These are phyloP conservation scores for Motacilla tschutschensis DNA, from an alignment of 2,113 vertebrate species.

Conservation along the genomic window DNA sequence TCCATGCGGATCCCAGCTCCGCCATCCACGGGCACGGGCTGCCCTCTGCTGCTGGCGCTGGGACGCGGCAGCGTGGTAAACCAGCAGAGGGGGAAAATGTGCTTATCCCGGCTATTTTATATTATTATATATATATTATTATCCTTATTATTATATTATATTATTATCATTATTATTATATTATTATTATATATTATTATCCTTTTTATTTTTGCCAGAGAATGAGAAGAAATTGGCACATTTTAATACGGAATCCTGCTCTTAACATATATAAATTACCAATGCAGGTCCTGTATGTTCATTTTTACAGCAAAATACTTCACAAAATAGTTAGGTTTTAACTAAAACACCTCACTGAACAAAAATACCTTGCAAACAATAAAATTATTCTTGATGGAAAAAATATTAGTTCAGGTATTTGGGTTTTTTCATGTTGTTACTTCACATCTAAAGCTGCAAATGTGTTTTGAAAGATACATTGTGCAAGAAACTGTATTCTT, in stretches of 20 bases:
- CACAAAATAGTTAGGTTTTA: not conserved
- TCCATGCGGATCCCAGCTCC: rapidly evolving
- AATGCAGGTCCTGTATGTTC: not conserved
- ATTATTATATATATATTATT: too few relatives aligned
- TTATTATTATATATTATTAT: too few relatives aligned
- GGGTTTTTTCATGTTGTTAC: not conserved
- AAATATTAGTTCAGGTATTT: not conserved
- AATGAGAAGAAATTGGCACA: not conserved
- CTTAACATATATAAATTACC: not conserved
- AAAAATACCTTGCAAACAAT: not conserved
- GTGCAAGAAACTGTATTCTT: not conserved
- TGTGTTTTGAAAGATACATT: not conserved
- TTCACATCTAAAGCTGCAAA: not conserved
- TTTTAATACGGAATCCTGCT: not conserved
- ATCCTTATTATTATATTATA: too few relatives aligned
- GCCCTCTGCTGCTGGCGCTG: constrained; percentile 40
- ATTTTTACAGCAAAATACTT: not conserved
- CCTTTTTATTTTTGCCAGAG: not conserved
- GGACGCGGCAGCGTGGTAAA: not conserved
- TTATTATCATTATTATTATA: too few relatives aligned
- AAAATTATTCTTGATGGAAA: too few relatives aligned
- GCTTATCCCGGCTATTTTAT: not conserved
- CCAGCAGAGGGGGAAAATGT: rapidly evolving
- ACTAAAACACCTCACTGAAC: not conserved
- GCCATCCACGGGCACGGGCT: rapidly evolving